Conservation (phyloP, 2,113 vertebrate genomes). For the Myotis yumanensis region DNA sequence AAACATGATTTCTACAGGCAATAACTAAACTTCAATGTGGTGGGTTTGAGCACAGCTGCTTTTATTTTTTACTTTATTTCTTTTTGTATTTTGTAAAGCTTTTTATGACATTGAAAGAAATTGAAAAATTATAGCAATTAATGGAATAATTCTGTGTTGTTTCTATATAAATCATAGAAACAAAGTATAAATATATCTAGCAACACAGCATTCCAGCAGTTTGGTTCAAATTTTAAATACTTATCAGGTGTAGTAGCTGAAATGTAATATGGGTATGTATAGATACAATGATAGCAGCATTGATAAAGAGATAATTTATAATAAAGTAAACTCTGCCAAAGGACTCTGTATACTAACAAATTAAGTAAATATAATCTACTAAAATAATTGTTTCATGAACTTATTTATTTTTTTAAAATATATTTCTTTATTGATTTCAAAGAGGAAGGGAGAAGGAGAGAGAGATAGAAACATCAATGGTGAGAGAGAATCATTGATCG, state of each 20-base stretch:
- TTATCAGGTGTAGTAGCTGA: not conserved
- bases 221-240: not conserved
- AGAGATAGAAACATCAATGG: no score
- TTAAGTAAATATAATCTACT: not conserved
- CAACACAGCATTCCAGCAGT: not conserved
- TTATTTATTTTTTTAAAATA: no score
- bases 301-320: not conserved
- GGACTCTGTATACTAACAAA: not conserved
- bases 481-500: no score
- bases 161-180: conserved; percentile 11
- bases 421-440: no score
- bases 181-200: not conserved
- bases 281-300: not conserved
- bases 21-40: not conserved
- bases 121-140: not conserved
- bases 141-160: not conserved
- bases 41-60: not conserved
- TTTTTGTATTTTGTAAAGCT: not conserved
- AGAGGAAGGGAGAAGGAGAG: no score
- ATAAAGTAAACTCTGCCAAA: not conserved
- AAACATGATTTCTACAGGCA: conserved; percentile 15
- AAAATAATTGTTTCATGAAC: not conserved
- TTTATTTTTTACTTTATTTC: not conserved
- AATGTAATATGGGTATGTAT: conserved; percentile 20
- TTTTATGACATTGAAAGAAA: not conserved